Conservation (phyloP, 2,888 invertebrate species). For the Geotrupes spiniger region DNA sequence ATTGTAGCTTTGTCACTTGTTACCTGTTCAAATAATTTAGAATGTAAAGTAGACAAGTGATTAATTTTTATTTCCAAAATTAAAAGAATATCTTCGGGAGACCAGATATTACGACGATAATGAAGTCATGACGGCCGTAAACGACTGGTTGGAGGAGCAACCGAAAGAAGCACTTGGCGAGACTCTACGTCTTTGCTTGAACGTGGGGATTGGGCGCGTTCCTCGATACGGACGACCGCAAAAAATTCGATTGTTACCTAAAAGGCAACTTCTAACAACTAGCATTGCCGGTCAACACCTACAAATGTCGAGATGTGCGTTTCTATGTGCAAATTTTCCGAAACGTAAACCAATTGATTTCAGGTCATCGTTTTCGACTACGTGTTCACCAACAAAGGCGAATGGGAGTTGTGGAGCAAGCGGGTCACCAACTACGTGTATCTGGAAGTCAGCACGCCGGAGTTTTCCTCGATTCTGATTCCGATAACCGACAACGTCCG, state of each 20-base stretch:
- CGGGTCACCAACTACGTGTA: slow-evolving; percentile 82
- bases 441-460: slow-evolving; percentile 84
- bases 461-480: slow-evolving; percentile 86
- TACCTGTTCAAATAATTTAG: too few relatives aligned
- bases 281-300: slow-evolving; percentile 63
- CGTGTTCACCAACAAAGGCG: slow-evolving; percentile 75
- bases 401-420: slow-evolving; percentile 88
- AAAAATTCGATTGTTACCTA: slow-evolving; percentile 74
- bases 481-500: slow-evolving; percentile 94
- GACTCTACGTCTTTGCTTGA: slow-evolving; percentile 81
- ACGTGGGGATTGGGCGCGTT: slow-evolving; percentile 92
- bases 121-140: too few relatives aligned
- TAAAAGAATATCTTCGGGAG: too few relatives aligned
- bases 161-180: slow-evolving; percentile 80
- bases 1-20: too few relatives aligned
- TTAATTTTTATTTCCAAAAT: too few relatives aligned
- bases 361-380: slow-evolving; percentile 81
- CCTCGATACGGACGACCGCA: slow-evolving; percentile 77
- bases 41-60: too few relatives aligned
- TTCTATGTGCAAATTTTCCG: too few relatives aligned
- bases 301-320: slow-evolving; percentile 57
- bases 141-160: too few relatives aligned
- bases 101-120: too few relatives aligned
- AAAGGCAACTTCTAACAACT: slow-evolving; percentile 61
- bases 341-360: too few relatives aligned